Percentiles rank a stretch among this genome's conserved stretches.
Evolutionary conservation across 2,113 vertebrate genomes (phyloP).

Genomic region (Bambusicola thoracicus): DNA sequence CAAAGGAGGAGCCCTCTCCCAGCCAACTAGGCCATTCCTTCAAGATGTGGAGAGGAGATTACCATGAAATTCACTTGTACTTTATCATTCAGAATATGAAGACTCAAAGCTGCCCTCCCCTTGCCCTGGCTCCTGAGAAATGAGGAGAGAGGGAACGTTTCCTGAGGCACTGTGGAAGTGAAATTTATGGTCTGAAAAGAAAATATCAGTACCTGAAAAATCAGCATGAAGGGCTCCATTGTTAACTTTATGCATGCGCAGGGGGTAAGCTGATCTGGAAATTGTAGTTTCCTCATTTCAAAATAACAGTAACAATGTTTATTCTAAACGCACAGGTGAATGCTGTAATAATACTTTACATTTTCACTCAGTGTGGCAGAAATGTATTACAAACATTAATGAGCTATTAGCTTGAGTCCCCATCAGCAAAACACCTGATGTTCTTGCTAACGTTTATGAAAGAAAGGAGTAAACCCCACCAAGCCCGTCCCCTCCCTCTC

Average conservation of each 20-base stretch:
- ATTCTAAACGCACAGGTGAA: background rate
- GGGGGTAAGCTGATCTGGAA: background rate
- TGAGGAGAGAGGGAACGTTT: background rate
- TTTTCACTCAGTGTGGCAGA: background rate
- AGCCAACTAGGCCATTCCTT: background rate
- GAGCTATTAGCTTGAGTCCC: background rate
- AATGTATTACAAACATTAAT: background rate
- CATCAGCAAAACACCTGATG: background rate
- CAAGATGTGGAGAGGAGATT: background rate
- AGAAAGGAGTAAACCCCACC: background rate
- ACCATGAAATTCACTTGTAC: background rate
- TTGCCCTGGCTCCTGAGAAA: background rate
- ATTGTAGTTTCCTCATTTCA: background rate
- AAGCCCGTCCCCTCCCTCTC: background rate
- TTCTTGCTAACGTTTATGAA: background rate
- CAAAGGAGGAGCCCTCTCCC: fast-evolving
- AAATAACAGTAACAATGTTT: background rate
- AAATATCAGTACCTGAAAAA: slow-evolving; percentile 27
- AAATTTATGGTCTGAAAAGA: slow-evolving; percentile 1
- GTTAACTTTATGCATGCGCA: background rate
- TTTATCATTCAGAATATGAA: background rate
- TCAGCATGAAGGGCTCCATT: background rate
- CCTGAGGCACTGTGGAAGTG: background rate
- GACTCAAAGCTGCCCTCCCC: background rate
- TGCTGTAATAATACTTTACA: background rate